Conservation (phyloP, 1,140 invertebrate genomes). For the Pseudomyrmex sp. region DNA sequence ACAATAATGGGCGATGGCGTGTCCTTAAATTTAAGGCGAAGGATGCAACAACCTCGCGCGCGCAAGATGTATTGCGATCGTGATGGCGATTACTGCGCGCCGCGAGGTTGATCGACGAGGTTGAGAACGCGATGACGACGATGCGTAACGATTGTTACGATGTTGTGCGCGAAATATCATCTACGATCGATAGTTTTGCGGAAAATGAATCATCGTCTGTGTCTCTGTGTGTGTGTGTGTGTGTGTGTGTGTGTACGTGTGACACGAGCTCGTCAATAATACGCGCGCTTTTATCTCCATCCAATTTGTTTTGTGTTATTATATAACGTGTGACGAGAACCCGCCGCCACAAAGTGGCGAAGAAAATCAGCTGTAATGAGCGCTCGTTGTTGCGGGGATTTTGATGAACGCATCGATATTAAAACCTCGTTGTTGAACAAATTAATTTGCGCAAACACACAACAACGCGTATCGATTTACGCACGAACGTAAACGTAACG, state of each 20-base stretch:
- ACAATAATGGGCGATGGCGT: constrained; percentile 25
- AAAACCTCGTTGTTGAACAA: constrained; percentile 51
- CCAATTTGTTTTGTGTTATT: constrained; percentile 57
- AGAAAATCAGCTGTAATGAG: constrained; percentile 59
- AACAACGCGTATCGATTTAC: constrained; percentile 33
- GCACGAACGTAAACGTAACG: constrained; percentile 5
- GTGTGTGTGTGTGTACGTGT: too few species aligned
- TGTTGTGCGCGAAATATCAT: constrained; percentile 25
- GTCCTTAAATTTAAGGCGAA: constrained; percentile 34
- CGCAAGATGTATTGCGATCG: constrained; percentile 39
- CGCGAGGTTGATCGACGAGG: constrained; percentile 19
- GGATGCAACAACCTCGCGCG: neutral
- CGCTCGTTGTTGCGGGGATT: constrained; percentile 52
- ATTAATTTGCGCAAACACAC: constrained; percentile 48
- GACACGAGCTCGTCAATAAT: constrained; percentile 15
- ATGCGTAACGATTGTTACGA: constrained; percentile 28
- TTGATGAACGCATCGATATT: constrained; percentile 58
- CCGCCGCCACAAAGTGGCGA: constrained; percentile 54
- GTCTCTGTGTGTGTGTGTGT: too few species aligned
- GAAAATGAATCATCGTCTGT: constrained; percentile 27
- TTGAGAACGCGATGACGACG: neutral
- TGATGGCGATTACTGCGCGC: constrained; percentile 32
- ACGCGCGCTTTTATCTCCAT: constrained; percentile 44
- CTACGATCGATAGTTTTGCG: constrained; percentile 43
- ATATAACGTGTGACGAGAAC: constrained; percentile 55